Percentiles rank a stretch among this genome's conserved stretches.
These are phyloP conservation scores for Rhinoraja longicauda DNA, from an alignment of 2,797 vertebrate genomes.

Conservation along the genomic window DNA sequence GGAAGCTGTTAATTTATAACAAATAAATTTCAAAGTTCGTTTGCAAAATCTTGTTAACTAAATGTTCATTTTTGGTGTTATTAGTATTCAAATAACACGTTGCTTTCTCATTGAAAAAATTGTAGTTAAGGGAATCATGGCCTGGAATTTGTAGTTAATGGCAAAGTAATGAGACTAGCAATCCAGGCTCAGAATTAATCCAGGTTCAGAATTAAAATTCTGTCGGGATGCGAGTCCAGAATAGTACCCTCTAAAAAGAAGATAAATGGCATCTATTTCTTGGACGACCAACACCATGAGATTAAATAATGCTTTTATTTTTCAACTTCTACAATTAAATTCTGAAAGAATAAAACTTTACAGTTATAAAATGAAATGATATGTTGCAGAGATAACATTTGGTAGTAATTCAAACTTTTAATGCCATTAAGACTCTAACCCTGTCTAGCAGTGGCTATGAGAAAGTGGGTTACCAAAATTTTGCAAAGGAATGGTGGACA, in stretches of 20 bases:
- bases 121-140: neutral
- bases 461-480: neutral
- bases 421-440: neutral
- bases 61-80: neutral
- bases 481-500: neutral
- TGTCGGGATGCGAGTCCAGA: neutral
- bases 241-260: neutral
- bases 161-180: neutral
- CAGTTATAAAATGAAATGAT: neutral
- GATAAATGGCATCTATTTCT: neutral
- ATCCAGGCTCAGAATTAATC: neutral
- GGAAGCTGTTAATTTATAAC: neutral
- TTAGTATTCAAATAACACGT: neutral
- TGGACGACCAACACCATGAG: neutral
- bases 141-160: neutral
- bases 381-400: neutral
- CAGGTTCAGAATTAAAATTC: neutral
- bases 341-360: neutral
- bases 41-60: neutral
- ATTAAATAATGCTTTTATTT: neutral
- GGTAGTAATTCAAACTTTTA: neutral
- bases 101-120: neutral
- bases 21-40: neutral
- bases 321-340: neutral
- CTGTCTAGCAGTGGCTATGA: neutral